phyloP scores from a whole-genome alignment of 2,113 vertebrate genomes.

The Octodon degus region DNA sequence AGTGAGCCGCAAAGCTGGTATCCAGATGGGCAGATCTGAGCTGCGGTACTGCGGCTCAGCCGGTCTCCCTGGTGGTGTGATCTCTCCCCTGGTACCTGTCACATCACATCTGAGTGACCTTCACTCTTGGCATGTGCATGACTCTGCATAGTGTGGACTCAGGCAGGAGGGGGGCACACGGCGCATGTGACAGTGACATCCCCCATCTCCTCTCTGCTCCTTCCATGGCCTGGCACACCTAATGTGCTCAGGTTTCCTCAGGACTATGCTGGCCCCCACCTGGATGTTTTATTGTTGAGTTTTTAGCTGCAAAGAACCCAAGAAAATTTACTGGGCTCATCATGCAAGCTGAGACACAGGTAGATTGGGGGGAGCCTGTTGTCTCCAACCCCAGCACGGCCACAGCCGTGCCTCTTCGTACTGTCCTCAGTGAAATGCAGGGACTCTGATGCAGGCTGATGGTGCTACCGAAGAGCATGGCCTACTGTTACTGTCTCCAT shows the following conservation, averaged over 20 bases:
- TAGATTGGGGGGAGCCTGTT: neutral
- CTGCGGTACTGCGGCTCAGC: neutral
- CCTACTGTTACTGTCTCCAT: no score
- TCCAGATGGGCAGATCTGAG: constrained; percentile 52
- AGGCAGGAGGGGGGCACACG: no score
- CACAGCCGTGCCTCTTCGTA: neutral
- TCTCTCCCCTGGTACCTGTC: constrained; percentile 31
- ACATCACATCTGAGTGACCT: neutral
- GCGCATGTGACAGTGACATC: neutral
- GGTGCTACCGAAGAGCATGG: neutral
- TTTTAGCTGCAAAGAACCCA: neutral
- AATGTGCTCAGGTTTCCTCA: neutral
- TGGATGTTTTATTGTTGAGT: neutral
- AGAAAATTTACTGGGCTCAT: neutral
- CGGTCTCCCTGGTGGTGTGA: neutral
- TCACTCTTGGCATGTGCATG: neutral
- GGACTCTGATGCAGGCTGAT: neutral
- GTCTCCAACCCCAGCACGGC: neutral
- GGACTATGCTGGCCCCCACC: neutral
- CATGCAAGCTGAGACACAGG: neutral
- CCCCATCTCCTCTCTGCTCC: neutral
- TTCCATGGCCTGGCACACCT: neutral
- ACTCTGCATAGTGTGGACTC: neutral
- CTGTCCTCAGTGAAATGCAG: constrained; percentile 1
- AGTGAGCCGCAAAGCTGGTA: constrained; percentile 67